These are phyloP conservation scores for Microplitis demolitor DNA, from an alignment of 1,140 invertebrate species.

Conservation along the genomic window DNA sequence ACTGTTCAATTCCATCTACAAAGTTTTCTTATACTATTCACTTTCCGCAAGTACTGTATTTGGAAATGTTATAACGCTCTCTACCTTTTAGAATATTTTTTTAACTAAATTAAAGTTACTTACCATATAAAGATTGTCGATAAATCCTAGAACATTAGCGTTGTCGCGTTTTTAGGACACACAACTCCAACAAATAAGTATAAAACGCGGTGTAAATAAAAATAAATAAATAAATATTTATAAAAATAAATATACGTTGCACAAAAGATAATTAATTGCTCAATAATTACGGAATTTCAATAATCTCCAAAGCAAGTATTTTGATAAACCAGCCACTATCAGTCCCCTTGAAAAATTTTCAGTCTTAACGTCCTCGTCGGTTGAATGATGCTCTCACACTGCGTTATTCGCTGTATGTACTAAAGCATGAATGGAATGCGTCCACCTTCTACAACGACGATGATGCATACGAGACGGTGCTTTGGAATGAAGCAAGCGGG, in stretches of 20 bases:
- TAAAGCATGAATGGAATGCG: constrained; percentile 54
- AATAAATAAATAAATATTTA: neutral
- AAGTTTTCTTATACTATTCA: neutral
- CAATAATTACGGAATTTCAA: no score
- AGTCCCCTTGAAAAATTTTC: neutral
- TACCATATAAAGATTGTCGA: no score
- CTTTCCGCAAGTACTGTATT: no score
- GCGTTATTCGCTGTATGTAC: constrained; percentile 29
- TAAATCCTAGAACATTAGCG: neutral
- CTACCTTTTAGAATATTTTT: no score
- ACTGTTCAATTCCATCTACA: neutral
- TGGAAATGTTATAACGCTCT: no score
- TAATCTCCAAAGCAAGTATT: neutral
- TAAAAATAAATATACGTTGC: no score
- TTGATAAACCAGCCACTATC: neutral
- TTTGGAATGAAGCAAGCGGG: constrained; percentile 26
- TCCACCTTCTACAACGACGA: constrained; percentile 31
- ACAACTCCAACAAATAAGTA: neutral
- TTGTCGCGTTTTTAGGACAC: neutral
- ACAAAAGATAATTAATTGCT: no score
- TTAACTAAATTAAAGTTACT: no score
- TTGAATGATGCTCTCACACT: constrained; percentile 32
- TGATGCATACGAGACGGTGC: constrained; percentile 42
- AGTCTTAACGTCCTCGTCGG: constrained; percentile 18
- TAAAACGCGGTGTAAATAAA: neutral